Evolutionary conservation across 1,140 invertebrate species (phyloP), one percentile per base, ranked within the genome.

Genomic region (Drosophila watanabei): DNA sequence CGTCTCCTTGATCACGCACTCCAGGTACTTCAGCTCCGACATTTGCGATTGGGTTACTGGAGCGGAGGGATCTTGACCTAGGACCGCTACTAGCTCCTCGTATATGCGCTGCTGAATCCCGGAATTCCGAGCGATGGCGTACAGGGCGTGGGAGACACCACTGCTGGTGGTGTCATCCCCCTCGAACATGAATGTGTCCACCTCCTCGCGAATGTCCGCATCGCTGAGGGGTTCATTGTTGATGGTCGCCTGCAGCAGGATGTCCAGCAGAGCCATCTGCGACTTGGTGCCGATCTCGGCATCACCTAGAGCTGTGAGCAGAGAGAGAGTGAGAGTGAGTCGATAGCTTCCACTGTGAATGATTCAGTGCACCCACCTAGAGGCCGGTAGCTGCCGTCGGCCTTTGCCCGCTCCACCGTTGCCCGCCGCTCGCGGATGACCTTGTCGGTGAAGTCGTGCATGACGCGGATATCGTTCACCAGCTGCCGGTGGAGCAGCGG

Each of bases 131-230:
- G 83, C 66, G 0, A 92, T 82, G 58, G 57, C 48, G 39, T 92
- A 75, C 2, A 92, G 72, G 2, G 86, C 76, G 37, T 85, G 87
- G 0, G 86, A 82, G 5, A 90, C 87, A 9, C 71, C 86, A 20
- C 82, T 87, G 52, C 80, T 90, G 37, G 86, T 88, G 60, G 90
- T 92, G 56, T 92, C 90, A 35, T 92, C 79, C 51, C 90, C 97
- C 94, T 95, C 96, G 91, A 97, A 97, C 95, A 97, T 96, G 76
- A 97, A 97, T 2, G 96, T 97, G 72, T 96, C 95, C 2, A 96
- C 96, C 94, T 96, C 95, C 93, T 96, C 95, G 61, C 95, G 93
- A 16, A 98, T 96, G 79, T 96, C 96, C 14, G 94, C 92, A 79
- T 96, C 94, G 14, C 94, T 94, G 39, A 97, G 93, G 43, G 93